Evolutionary conservation across 2,797 vertebrate genomes (phyloP).

Genomic region (Neoniphon sammara): DNA sequence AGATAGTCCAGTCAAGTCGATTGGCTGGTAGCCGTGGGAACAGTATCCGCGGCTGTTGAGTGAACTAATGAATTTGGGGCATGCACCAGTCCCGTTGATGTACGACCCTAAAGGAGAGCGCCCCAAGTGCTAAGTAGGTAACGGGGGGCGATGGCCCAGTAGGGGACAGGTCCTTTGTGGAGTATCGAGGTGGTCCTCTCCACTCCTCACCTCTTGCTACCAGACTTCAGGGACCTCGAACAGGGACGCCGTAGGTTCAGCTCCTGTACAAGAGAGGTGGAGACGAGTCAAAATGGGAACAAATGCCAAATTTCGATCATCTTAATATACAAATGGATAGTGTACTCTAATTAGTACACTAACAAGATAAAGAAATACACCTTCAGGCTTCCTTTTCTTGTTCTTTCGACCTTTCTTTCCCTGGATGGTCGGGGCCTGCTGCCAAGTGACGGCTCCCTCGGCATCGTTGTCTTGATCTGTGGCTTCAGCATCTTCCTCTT

Average conservation of each 20-base stretch:
- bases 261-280: constrained; percentile 11
- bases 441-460: constrained; percentile 72
- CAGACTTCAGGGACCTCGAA: constrained; percentile 85
- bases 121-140: constrained; percentile 54
- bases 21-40: constrained; percentile 58
- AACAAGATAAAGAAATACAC: constrained; percentile 56
- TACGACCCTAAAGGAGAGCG: constrained; percentile 31
- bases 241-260: constrained; percentile 67
- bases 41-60: constrained; percentile 47
- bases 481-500: constrained; percentile 78
- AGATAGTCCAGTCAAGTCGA: constrained; percentile 52
- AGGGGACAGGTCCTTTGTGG: constrained; percentile 14
- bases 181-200: neutral
- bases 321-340: neutral
- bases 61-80: constrained; percentile 46
- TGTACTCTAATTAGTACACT: neutral
- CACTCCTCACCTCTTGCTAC: constrained; percentile 68
- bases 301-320: neutral
- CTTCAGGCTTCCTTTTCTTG: constrained; percentile 87
- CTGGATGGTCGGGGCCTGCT: constrained; percentile 69
- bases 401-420: constrained; percentile 83
- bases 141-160: constrained; percentile 17
- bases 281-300: neutral
- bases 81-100: constrained; percentile 32
- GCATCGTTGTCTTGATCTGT: constrained; percentile 63